A percentile compares a stretch with the other conserved stretches of the same genome.
These are phyloP conservation scores for Charina bottae DNA, from an alignment of 2,113 vertebrate genomes.

Conservation along the genomic window DNA sequence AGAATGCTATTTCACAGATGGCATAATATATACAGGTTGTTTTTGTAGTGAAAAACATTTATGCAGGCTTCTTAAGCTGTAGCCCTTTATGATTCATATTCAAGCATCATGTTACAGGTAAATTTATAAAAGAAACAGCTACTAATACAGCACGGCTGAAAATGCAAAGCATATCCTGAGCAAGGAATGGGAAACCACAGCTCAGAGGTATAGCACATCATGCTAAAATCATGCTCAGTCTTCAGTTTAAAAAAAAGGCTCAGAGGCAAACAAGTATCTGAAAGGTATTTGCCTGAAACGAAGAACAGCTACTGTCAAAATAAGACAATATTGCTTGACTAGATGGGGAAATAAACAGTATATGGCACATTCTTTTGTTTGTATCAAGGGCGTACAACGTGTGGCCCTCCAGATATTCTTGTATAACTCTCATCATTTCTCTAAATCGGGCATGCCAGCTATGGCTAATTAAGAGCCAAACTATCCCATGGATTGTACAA, in stretches of 20 bases:
- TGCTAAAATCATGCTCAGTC: neutral
- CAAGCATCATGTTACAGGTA: neutral
- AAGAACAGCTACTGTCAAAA: neutral
- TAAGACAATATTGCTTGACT: neutral
- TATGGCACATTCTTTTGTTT: neutral
- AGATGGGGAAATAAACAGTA: neutral
- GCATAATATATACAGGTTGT: neutral
- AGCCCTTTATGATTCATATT: neutral
- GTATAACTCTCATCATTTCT: neutral
- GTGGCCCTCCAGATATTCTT: neutral
- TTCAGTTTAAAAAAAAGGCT: neutral
- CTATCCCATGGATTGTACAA: neutral
- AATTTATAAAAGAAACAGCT: neutral
- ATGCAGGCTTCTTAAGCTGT: neutral
- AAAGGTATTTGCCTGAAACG: neutral
- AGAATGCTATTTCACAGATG: constrained; percentile 7
- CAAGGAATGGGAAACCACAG: neutral
- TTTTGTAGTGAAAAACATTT: neutral
- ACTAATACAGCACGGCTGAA: neutral
- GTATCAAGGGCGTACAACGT: neutral
- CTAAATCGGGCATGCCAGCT: neutral
- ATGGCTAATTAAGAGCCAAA: neutral
- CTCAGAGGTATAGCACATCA: neutral
- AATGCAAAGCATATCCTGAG: neutral
- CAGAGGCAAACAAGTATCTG: neutral